phyloP scores from a whole-genome alignment of 2,113 vertebrate species.

The Triplophysa siluroides region DNA sequence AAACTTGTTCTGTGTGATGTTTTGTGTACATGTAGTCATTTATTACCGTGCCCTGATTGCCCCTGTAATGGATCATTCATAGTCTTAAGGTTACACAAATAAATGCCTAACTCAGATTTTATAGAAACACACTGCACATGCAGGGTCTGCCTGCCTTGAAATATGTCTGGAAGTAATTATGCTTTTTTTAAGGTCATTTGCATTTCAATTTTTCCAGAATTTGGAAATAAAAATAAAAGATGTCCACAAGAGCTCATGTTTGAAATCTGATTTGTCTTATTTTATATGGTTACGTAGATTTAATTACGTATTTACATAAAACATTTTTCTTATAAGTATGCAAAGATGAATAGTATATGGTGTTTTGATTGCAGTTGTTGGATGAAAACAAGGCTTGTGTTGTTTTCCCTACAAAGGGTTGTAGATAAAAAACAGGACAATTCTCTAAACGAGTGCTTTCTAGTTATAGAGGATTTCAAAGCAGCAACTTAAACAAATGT shows the following conservation, averaged over 20 bases:
- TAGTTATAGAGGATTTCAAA: no score
- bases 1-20: not conserved
- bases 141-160: not conserved
- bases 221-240: not conserved
- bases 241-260: not conserved
- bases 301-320: no score
- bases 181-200: slow-evolving; percentile 17
- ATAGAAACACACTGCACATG: not conserved
- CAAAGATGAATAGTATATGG: no score
- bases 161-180: not conserved
- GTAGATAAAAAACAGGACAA: no score
- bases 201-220: not conserved
- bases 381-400: no score
- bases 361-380: no score
- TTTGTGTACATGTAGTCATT: slow-evolving; percentile 5
- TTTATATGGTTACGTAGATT: not conserved
- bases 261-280: not conserved
- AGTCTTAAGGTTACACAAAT: not conserved
- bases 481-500: no score
- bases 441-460: no score
- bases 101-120: not conserved
- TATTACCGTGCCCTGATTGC: slow-evolving; percentile 1
- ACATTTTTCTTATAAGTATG: no score
- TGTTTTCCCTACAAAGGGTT: no score
- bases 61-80: not conserved